Base-by-base conservation (phyloP, 2,113 vertebrate species). In the Rafetus swinhoei region DNA sequence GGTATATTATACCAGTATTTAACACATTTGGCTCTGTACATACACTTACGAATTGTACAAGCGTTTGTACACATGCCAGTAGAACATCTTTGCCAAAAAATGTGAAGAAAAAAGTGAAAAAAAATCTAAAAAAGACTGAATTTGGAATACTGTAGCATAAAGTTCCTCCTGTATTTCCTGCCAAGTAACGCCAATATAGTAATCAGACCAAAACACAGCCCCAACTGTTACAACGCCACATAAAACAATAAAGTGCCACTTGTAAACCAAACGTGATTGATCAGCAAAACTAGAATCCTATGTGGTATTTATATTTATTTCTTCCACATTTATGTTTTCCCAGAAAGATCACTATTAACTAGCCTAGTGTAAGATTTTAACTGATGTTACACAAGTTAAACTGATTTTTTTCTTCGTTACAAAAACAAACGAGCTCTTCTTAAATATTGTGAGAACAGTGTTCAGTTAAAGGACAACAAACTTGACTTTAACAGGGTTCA, bases 1-100 rank as follows among this genome's bases (percentile, higher is more conserved):
- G 29, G 25, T 32, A 21, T 1, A 12, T 9, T 57, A 24, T 21
- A 57, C 56, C 56, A 57, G 21, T 57, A 24, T 57, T 57, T 57
- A 12, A 1, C 2, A 24, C 32, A 74, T 86, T 4, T 5, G n/a
- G 76, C 21, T 56, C 57, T 15, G 1, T 1, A 29, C 0, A 29
- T 50, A 5, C 14, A 1, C 2, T 65, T 0, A 25, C 57, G 1
- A 7, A 53, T 6, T 5, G 29, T 88, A 56, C 62, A 65, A 62
- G 27, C 25, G 9, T n/a, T 69, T 69, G 15, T 69, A 29, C 7
- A 69, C 32, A 16, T 69, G 32, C 62, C 6, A 12, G 62, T 18
- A 18, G 11, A 69, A 14, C 62, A 69, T 14, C 62, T 69, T 18
- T 69, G 62, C 12, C 32, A n/a, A 69, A 45, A 69, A n/a, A 69